phyloP scores from a whole-genome alignment of 2,888 invertebrate species.

The Agrochola circellaris region DNA sequence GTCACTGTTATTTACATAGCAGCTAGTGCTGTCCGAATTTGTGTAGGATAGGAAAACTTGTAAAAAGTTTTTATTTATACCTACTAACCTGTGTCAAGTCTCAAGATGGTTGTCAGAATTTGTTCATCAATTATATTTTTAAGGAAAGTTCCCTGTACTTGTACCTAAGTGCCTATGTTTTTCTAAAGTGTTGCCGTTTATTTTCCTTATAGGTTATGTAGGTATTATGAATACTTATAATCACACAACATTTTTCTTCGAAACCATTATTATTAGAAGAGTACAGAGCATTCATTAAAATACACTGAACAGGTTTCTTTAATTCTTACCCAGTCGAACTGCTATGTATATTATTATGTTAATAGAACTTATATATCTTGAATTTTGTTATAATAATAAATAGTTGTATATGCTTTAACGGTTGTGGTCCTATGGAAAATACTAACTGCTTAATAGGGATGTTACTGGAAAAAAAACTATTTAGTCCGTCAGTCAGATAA shows the following conservation, averaged over 20 bases:
- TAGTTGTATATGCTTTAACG: not conserved
- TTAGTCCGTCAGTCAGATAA: too few species aligned
- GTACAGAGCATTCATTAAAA: not conserved
- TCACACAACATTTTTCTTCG: not conserved
- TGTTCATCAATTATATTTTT: not conserved
- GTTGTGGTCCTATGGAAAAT: not conserved
- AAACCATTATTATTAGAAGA: not conserved
- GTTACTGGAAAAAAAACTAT: too few species aligned
- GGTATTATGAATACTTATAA: not conserved
- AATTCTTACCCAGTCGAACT: not conserved
- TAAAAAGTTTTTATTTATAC: too few species aligned
- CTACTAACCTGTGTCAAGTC: not conserved
- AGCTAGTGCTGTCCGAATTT: too few species aligned
- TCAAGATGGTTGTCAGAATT: not conserved
- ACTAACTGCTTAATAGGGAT: too few species aligned
- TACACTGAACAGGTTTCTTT: not conserved
- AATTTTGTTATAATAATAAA: conserved; percentile 18
- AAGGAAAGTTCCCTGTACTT: not conserved
- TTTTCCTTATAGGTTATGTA: not conserved
- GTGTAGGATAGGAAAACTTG: too few species aligned
- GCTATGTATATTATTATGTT: conserved; percentile 1
- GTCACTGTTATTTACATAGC: too few species aligned
- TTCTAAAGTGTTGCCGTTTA: not conserved
- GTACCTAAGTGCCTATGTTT: not conserved
- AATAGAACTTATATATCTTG: not conserved